These are phyloP conservation scores for Eulemur rufifrons DNA, from an alignment of 2,113 vertebrate species.

Conservation along the genomic window DNA sequence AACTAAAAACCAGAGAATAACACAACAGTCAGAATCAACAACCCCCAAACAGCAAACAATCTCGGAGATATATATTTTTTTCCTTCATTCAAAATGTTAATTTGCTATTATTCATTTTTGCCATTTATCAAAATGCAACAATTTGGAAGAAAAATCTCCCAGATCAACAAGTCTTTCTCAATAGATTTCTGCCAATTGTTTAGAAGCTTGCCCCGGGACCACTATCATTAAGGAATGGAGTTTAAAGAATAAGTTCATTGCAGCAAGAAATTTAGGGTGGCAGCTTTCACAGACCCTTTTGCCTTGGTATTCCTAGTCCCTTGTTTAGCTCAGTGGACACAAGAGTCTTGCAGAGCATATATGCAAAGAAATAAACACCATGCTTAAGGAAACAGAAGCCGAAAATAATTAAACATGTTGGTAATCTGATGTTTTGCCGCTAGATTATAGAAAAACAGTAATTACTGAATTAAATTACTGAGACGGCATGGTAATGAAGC, in stretches of 20 bases:
- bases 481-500: constrained; percentile 76
- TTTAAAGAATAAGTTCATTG: background rate
- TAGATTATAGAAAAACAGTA: constrained; percentile 81
- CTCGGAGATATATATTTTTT: constrained; percentile 40
- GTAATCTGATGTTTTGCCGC: constrained; percentile 77
- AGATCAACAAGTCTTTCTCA: constrained; percentile 71
- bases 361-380: constrained; percentile 71
- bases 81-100: constrained; percentile 73
- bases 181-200: constrained; percentile 70
- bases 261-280: background rate
- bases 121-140: constrained; percentile 80
- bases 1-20: constrained; percentile 46
- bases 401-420: constrained; percentile 66
- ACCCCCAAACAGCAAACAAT: constrained; percentile 71
- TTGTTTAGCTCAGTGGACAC: background rate
- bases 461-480: constrained; percentile 76
- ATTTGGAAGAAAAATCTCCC: constrained; percentile 68
- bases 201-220: constrained; percentile 22
- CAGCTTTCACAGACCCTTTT: background rate
- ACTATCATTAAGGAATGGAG: background rate
- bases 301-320: background rate
- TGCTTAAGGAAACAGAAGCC: constrained; percentile 75
- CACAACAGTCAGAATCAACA: constrained; percentile 62
- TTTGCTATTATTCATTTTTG: constrained; percentile 79
- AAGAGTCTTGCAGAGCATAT: constrained; percentile 4